Evolutionary conservation across 2,888 invertebrate genomes (phyloP), one percentile per base, ranked within the genome.

Genomic region (Drosophila phalerata): DNA sequence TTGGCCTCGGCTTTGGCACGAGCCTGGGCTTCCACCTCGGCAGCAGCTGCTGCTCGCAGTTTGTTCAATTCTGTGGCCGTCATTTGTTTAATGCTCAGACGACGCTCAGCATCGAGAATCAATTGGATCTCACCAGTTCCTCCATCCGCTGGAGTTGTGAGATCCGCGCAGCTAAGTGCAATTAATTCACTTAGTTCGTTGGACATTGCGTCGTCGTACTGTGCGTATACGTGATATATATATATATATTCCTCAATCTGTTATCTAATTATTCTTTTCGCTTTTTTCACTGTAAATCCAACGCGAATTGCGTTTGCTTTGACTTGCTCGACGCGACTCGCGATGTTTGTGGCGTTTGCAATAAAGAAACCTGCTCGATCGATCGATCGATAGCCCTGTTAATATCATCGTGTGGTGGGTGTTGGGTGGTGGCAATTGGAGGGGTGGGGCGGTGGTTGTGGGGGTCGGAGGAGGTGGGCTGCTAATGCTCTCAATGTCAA

Each of bases 71-170:
- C 91, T 0, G 91, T 91, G 69, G 91, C 90, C 6, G 92, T 91
- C 92, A 91, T 91, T 69, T 91, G 91, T 81, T 91, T 91, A 28
- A 91, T 90, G 74, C 91, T 91, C n/a, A 91, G 74, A 22, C 92
- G 90, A 5, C 91, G 92, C 62, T 90, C 83, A 10, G 84, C 70
- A 49, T 90, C 79, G 38, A 85, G 76, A 5, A 90, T 69, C 45
- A 89, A 71, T 55, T 86, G 71, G 48, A 81, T 74, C 32, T 84
- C 68, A 15, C 51, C 63, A 45, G 37, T 63, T n/a, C 15, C 52
- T 57, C 69, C 77, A 34, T 68, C 62, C 34, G 73, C 69, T 40
- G 70, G 78, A 19, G 82, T 40, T 6, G 60, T 76, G 28, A 92
- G 81, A 76, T 92, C 91, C 57, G 92, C 86, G 69, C 91, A 90